Percentiles rank a stretch among this genome's conserved stretches.
These are phyloP conservation scores for Halcyon senegalensis DNA, from an alignment of 2,113 vertebrate genomes.

Conservation along the genomic window DNA sequence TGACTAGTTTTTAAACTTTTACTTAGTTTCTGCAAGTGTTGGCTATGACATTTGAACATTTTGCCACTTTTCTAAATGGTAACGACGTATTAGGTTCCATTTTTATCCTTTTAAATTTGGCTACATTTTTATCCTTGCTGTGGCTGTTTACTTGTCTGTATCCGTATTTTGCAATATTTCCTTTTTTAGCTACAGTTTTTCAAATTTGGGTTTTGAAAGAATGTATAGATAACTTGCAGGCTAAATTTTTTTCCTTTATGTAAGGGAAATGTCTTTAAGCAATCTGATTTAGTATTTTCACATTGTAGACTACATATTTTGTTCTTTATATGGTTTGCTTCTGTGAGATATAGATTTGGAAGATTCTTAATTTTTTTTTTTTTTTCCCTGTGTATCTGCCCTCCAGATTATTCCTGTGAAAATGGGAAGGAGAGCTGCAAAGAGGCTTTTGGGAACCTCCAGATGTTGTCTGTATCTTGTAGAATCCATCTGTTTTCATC, in stretches of 20 bases:
- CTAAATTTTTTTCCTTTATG: neutral
- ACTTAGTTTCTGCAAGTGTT: neutral
- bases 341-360: neutral
- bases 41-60: neutral
- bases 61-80: neutral
- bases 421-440: neutral
- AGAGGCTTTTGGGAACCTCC: neutral
- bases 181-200: neutral
- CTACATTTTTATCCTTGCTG: neutral
- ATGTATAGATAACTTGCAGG: neutral
- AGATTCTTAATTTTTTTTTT: neutral
- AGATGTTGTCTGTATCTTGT: rapidly evolving
- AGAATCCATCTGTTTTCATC: neutral
- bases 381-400: neutral
- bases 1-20: neutral
- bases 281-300: neutral
- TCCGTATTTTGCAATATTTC: neutral
- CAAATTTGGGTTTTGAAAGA: neutral
- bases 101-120: neutral
- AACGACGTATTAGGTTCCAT: neutral
- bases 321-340: neutral
- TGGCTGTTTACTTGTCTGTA: neutral
- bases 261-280: neutral
- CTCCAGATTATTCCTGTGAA: neutral
- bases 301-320: neutral